Conservation (phyloP, 2,888 invertebrate genomes). For the Caenorhabditis sp. region DNA sequence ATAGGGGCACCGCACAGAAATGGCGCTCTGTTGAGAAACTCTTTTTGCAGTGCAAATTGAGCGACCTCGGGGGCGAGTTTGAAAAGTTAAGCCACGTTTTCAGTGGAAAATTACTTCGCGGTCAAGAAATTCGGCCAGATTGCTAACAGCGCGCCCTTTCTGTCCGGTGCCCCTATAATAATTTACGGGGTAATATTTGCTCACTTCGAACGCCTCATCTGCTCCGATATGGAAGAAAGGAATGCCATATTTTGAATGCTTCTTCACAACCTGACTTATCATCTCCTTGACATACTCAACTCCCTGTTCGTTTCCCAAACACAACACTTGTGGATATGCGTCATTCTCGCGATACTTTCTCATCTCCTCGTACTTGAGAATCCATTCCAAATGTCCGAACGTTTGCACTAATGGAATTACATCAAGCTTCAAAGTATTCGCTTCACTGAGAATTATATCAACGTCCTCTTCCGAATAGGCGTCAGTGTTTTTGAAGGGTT, state of each 20-base stretch:
- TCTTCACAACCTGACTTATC: constrained; percentile 79
- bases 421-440: constrained; percentile 81
- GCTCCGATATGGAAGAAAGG: constrained; percentile 83
- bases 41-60: no score
- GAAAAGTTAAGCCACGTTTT: no score
- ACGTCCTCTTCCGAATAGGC: constrained; percentile 85
- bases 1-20: no score
- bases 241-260: constrained; percentile 80
- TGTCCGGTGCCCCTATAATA: no score
- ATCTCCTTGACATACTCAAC: constrained; percentile 79
- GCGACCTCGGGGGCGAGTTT: no score
- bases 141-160: no score
- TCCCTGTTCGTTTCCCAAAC: constrained; percentile 78
- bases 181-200: no score
- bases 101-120: no score
- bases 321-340: constrained; percentile 81
- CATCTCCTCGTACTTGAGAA: constrained; percentile 85
- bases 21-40: no score
- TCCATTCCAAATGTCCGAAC: constrained; percentile 89
- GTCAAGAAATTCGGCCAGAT: no score
- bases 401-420: constrained; percentile 90
- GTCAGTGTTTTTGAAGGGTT: constrained; percentile 83
- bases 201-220: constrained; percentile 81
- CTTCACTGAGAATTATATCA: constrained; percentile 84
- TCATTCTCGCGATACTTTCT: constrained; percentile 84